Percentiles rank a stretch among this genome's conserved stretches.
Conservation (phyloP, 2,113 vertebrate genomes). For the Xiphorhynchus elegans region DNA sequence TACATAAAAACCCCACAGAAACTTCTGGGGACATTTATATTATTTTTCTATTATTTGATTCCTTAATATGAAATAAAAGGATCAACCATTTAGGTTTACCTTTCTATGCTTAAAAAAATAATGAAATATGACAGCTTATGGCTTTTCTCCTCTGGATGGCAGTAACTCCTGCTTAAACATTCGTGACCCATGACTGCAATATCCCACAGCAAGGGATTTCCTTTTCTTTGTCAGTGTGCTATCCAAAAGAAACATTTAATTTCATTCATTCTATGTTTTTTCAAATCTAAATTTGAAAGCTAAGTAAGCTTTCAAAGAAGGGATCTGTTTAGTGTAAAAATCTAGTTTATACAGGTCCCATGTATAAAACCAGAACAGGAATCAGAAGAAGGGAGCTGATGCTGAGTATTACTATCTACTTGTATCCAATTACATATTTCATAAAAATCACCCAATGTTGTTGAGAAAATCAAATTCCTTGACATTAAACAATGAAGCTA, state of each 20-base stretch:
- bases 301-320: slow-evolving; percentile 10
- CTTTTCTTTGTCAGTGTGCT: slow-evolving; percentile 58
- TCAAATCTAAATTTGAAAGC: slow-evolving; percentile 26
- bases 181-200: slow-evolving; percentile 44
- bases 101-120: slow-evolving; percentile 15
- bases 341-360: neutral
- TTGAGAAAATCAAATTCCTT: slow-evolving; percentile 37
- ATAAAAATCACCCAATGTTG: slow-evolving; percentile 31
- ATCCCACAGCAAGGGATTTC: slow-evolving; percentile 59
- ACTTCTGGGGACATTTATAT: neutral
- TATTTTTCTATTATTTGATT: slow-evolving; percentile 3
- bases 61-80: slow-evolving; percentile 2
- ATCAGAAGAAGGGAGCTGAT: slow-evolving; percentile 9
- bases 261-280: slow-evolving; percentile 34
- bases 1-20: neutral
- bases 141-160: slow-evolving; percentile 80
- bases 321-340: slow-evolving; percentile 57
- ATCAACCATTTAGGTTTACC: slow-evolving; percentile 5
- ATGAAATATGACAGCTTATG: slow-evolving; percentile 23
- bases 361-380: slow-evolving; percentile 25
- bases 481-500: slow-evolving; percentile 5
- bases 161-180: slow-evolving; percentile 70
- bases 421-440: slow-evolving; percentile 10
- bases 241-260: slow-evolving; percentile 65
- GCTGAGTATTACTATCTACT: slow-evolving; percentile 34